Evolutionary conservation across 92 coral and sea anemone genomes (phyloP).

Genomic region (Phenganax stokvisi): DNA sequence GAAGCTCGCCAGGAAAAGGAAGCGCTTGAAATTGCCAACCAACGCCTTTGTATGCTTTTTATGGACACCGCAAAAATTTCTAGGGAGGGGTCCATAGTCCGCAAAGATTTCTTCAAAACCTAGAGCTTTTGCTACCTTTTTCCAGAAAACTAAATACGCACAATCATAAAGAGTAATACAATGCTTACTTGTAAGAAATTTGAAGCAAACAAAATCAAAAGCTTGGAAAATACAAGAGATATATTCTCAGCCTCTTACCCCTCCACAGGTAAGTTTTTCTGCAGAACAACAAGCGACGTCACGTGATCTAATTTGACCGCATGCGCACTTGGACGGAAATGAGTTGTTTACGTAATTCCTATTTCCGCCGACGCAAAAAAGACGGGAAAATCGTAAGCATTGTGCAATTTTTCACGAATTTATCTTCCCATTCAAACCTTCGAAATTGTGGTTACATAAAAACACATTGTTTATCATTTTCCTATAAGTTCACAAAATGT

Average conservation of each 20-base stretch:
- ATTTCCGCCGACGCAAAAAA: background rate
- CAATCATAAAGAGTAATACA: background rate
- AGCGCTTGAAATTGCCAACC: slow-evolving; percentile 30
- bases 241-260: background rate
- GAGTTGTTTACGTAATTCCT: background rate
- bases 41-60: slow-evolving; percentile 38
- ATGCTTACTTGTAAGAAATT: background rate
- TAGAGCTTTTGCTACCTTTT: too few species aligned
- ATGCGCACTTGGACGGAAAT: background rate
- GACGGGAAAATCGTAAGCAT: background rate
- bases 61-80: slow-evolving; percentile 1
- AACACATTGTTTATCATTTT: background rate
- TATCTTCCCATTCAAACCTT: background rate
- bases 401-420: background rate
- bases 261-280: background rate
- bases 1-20: slow-evolving; percentile 39
- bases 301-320: slow-evolving; percentile 8
- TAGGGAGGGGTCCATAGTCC: slow-evolving; percentile 24
- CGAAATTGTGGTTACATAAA: background rate
- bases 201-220: background rate
- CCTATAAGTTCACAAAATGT: background rate
- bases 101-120: background rate
- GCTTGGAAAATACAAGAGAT: background rate
- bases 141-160: too few species aligned
- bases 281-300: background rate